Percentiles rank a stretch among this genome's conserved stretches.
Evolutionary conservation across 2,888 invertebrate species (phyloP).

Genomic region (Drosophila neutralis): DNA sequence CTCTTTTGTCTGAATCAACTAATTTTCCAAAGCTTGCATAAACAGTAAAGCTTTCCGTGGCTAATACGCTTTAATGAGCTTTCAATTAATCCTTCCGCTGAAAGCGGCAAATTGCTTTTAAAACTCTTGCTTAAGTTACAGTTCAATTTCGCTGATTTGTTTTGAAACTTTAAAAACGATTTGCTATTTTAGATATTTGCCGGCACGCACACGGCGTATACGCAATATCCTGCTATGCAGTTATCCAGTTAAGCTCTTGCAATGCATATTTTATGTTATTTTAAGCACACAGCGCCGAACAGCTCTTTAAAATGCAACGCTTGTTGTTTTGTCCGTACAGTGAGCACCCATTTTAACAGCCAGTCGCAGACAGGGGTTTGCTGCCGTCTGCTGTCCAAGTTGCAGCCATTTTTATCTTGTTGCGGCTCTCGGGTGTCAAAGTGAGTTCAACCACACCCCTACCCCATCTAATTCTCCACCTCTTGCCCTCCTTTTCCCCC

Average conservation of each 20-base stretch:
- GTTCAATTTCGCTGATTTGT: conserved; percentile 9
- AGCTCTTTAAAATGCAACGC: conserved; percentile 48
- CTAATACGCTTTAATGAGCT: background rate
- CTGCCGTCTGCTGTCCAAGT: conserved; percentile 17
- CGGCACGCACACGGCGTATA: conserved; percentile 41
- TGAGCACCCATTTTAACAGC: conserved; percentile 17
- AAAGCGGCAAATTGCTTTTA: background rate
- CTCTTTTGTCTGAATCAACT: background rate
- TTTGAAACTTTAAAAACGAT: conserved; percentile 11
- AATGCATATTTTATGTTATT: conserved; percentile 67
- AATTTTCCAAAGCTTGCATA: background rate
- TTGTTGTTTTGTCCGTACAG: conserved; percentile 21
- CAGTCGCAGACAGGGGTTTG: conserved; percentile 28
- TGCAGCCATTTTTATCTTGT: conserved; percentile 71
- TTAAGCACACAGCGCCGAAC: conserved; percentile 23
- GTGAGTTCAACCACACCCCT: conserved; percentile 37
- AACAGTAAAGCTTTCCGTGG: background rate
- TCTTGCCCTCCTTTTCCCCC: background rate
- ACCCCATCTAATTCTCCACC: background rate
- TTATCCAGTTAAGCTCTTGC: conserved; percentile 58
- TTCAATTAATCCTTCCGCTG: background rate
- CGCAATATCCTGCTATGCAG: conserved; percentile 53
- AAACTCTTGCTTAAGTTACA: background rate
- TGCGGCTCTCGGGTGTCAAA: conserved; percentile 72
- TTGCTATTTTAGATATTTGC: conserved; percentile 29